Evolutionary conservation across 2,888 invertebrate species (phyloP), one percentile per base, ranked within the genome.

Genomic region (Campoplex capitator): DNA sequence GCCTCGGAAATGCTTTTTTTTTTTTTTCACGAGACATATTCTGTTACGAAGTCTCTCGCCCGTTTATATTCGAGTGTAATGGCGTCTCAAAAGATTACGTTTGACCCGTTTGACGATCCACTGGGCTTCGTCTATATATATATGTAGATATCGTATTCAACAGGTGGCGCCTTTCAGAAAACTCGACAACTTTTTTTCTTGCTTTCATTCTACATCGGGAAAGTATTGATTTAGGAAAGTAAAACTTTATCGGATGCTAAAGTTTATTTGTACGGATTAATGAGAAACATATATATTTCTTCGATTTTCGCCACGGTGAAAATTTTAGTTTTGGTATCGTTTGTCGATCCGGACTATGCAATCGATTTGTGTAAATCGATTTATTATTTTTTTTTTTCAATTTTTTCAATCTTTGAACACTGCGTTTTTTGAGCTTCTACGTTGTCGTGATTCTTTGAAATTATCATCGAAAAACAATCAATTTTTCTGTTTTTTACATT

Each of bases 31-130:
- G 32, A 35, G 75, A 65, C 56, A 58, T 51, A 56, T 77, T 67
- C 82, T 48, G 80, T 85, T 58, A 45, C 62, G 35, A 38, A 35
- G 78, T 38, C 74, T 76, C 67, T 65, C 42, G 42, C 73, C 71
- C 84, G 65, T 68, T 84, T 78, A 79, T 68, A 84, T 75, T 82
- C 56, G 58, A 83, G 74, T 67, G 67, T 82, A 82, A 83, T 83
- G 83, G 70, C 77, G 62, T 77, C 77, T 77, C 58, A 62, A 71
- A 76, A 77, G 58, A 83, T 83, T 77, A 71, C 70, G 77, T 62
- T 76, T 51, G 35, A 77, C 74, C 71, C 70, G 77, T 51, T 76
- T 51, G 45, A 77, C 74, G 77, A 77, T 83, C 77, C 7, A 38
- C 51, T 0, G 28, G 23, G 62, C 32, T 71, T 11, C 45, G 67